A percentile compares a stretch with the other conserved stretches of the same genome.
These are phyloP conservation scores for Vespertilio murinus DNA, from an alignment of 2,797 vertebrate genomes.

Conservation along the genomic window DNA sequence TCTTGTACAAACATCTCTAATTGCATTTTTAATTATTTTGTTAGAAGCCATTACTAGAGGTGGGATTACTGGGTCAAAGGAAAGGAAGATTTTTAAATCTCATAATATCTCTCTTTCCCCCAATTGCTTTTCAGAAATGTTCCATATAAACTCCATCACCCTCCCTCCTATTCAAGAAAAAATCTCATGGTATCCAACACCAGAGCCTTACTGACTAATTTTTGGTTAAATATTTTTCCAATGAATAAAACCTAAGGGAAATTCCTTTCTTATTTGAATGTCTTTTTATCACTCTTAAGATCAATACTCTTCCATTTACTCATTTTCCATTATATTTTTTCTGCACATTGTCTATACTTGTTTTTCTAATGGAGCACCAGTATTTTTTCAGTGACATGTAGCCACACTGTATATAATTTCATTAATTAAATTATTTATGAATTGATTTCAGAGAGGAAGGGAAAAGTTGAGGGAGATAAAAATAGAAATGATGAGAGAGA, in stretches of 20 bases:
- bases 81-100: neutral
- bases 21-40: constrained; percentile 17
- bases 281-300: neutral
- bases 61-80: neutral
- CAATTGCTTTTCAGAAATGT: neutral
- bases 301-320: neutral
- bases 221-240: neutral
- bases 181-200: neutral
- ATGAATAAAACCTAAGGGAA: neutral
- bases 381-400: neutral
- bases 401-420: neutral
- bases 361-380: neutral
- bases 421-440: too few species aligned
- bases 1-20: neutral
- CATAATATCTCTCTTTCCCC: neutral
- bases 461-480: too few species aligned
- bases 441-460: too few species aligned
- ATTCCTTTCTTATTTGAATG: neutral
- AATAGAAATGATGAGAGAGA: too few species aligned
- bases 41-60: constrained; percentile 7
- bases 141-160: neutral
- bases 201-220: neutral
- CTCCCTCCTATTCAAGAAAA: neutral
- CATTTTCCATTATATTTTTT: neutral
- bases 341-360: neutral